A percentile compares a stretch with the other conserved stretches of the same genome.
These are phyloP conservation scores for Gallinago media DNA, from an alignment of 2,113 vertebrate species.

Conservation along the genomic window DNA sequence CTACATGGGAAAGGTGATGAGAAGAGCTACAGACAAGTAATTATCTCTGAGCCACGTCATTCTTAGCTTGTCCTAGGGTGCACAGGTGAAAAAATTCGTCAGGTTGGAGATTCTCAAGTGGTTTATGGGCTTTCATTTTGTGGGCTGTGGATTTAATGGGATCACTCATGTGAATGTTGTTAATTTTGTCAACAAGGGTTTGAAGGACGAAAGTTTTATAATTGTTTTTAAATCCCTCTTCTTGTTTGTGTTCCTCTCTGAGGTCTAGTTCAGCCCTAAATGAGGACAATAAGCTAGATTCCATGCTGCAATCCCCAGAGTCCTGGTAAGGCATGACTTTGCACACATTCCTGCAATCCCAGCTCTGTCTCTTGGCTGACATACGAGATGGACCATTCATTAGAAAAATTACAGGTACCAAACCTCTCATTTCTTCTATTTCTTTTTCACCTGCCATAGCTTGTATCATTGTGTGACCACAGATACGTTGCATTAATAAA, in stretches of 20 bases:
- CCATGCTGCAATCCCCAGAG: neutral
- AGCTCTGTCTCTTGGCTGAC: neutral
- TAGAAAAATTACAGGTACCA: neutral
- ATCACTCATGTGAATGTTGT: neutral
- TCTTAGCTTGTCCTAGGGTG: neutral
- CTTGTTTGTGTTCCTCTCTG: neutral
- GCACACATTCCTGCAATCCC: neutral
- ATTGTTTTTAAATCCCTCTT: neutral
- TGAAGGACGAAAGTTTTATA: neutral
- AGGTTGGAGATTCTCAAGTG: neutral
- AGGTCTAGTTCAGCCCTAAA: neutral
- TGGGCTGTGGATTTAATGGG: neutral
- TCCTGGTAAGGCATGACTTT: neutral
- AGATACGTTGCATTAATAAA: neutral
- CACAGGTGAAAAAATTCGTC: neutral
- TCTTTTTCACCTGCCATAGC: neutral
- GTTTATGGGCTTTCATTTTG: conserved; percentile 13
- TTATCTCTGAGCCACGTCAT: neutral
- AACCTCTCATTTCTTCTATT: neutral
- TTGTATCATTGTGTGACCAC: neutral
- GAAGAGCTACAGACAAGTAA: neutral
- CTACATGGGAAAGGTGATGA: neutral
- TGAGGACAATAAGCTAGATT: neutral
- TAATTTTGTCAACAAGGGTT: neutral
- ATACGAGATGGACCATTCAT: neutral